Evolutionary conservation across 2,888 invertebrate species (phyloP).

Genomic region (Synergus itoensis): DNA sequence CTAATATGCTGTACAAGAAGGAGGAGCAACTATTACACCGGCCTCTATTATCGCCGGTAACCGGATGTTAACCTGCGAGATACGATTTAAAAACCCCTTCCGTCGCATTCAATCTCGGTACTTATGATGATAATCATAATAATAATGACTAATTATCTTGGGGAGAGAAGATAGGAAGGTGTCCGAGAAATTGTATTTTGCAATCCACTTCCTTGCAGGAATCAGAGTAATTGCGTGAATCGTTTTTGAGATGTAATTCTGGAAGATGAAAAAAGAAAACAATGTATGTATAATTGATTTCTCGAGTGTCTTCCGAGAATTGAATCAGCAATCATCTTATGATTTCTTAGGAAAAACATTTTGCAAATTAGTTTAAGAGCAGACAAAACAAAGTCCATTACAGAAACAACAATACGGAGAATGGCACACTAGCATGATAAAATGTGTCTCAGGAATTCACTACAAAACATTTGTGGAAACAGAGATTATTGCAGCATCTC

Average conservation of each 20-base stretch:
- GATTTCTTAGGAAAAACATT: not conserved
- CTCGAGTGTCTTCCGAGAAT: not conserved
- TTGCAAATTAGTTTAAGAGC: not conserved
- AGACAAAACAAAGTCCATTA: not conserved
- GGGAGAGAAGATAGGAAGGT: slow-evolving; percentile 31
- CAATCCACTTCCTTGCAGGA: slow-evolving; percentile 1
- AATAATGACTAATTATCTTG: slow-evolving; percentile 35
- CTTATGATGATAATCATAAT: slow-evolving; percentile 27
- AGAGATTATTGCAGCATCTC: too few relatives aligned
- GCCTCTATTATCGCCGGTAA: slow-evolving; percentile 37
- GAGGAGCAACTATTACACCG: slow-evolving; percentile 28
- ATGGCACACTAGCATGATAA: too few relatives aligned
- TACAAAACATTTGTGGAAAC: too few relatives aligned
- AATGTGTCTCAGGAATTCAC: too few relatives aligned
- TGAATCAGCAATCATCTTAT: not conserved
- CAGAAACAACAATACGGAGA: not conserved
- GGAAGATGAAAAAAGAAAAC: not conserved
- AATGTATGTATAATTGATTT: not conserved
- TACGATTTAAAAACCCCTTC: slow-evolving; percentile 40
- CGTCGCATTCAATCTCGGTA: slow-evolving; percentile 23
- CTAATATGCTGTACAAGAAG: slow-evolving; percentile 18
- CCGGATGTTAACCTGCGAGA: slow-evolving; percentile 35
- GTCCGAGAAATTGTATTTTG: slow-evolving; percentile 22
- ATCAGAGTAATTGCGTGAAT: slow-evolving; percentile 5
- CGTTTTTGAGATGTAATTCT: not conserved